Conservation (phyloP, 2,797 vertebrate genomes). For the Squalus acanthias region DNA sequence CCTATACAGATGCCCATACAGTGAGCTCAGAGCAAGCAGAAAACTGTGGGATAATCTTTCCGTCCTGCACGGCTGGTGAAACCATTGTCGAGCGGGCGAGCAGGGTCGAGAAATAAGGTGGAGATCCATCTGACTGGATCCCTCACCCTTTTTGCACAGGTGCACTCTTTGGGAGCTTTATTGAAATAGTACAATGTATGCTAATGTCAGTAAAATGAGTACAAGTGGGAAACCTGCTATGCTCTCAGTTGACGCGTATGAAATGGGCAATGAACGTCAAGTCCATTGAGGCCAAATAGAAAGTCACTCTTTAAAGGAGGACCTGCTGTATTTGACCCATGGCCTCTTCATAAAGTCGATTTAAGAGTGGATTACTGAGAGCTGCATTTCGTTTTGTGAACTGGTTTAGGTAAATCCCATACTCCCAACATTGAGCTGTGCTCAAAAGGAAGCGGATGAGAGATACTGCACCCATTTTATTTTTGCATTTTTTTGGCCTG, state of each 20-base stretch:
- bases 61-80: neutral
- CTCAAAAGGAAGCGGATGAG: neutral
- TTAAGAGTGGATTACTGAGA: neutral
- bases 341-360: neutral
- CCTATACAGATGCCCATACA: slow-evolving; percentile 51
- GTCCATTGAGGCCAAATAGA: neutral
- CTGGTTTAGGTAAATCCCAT: neutral
- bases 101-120: neutral
- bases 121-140: neutral
- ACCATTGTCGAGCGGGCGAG: neutral
- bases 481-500: neutral
- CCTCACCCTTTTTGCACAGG: neutral
- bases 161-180: neutral
- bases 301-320: neutral
- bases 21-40: slow-evolving; percentile 47
- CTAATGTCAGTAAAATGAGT: neutral
- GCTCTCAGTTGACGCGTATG: neutral
- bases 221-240: neutral
- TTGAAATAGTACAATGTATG: no score
- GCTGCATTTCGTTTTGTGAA: neutral
- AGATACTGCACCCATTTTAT: neutral
- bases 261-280: neutral
- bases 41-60: slow-evolving; percentile 52
- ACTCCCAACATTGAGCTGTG: neutral
- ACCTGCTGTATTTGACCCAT: neutral